Evolutionary conservation across 2,113 vertebrate genomes (phyloP), one percentile per base, ranked within the genome.

Genomic region (Egretta garzetta): DNA sequence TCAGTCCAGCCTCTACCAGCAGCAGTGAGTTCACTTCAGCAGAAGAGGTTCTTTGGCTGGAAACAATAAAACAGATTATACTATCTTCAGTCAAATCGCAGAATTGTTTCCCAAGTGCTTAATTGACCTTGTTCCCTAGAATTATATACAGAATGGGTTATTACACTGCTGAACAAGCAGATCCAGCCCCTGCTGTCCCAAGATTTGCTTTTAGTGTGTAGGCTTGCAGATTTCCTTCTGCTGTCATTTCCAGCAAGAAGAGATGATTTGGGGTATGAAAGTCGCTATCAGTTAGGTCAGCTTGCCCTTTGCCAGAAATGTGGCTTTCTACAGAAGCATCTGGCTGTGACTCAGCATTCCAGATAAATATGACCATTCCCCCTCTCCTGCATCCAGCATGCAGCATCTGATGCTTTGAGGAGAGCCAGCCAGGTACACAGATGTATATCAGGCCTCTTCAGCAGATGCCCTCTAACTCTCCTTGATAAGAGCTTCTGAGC

Each of bases 261-360:
- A 20, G 74, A 3, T 8, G 15, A 26, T 21, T 7, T 41, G 52
- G 62, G 50, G 30, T 32, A 13, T 12, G 6, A 10, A 75, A 66
- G 66, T 62, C 43, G 2, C 79, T 33, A 2, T 37, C 7, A 7
- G 30, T 3, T 35, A 60, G 90, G 77, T 75, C 88, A 72, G 41
- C 7, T 4, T 45, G 74, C 21, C 66, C 93, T 83, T 32, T 56
- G n/a, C 59, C 45, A 60, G 67, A 11, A 22, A 55, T 8, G 16
- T 62, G 77, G 4, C 37, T 81, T 4, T 4, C 14, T 5, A 0
- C 1, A 37, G 88, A 45, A 85, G 62, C 53, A 64, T 10, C 83
- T 86, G 89, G 52, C 50, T 68, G 83, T 95, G 89, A 91, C 45
- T 94, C 75, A 88, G 93, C 83, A 47, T 72, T 56, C 83, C 83